A percentile compares a stretch with the other conserved stretches of the same genome.
Evolutionary conservation across 2,113 vertebrate genomes (phyloP).

Genomic region (Daphoenositta chrysoptera): DNA sequence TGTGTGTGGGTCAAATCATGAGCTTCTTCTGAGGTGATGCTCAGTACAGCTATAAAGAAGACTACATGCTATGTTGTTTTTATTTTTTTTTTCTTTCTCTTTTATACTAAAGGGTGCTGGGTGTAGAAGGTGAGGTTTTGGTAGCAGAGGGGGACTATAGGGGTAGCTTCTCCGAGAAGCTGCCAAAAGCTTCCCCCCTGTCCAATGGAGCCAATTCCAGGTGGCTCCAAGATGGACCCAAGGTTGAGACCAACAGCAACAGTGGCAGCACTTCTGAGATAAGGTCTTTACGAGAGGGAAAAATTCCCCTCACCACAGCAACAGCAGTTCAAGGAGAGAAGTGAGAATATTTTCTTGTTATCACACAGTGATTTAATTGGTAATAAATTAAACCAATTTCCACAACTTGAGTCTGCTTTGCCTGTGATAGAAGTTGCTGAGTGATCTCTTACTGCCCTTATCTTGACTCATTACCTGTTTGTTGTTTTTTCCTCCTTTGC

Average conservation of each 20-base stretch:
- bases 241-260: not conserved
- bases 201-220: not conserved
- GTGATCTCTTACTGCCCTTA: not conserved
- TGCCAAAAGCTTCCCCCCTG: not conserved
- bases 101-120: not conserved
- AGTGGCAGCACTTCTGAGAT: not conserved
- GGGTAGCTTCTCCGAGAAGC: not conserved
- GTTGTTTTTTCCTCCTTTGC: not conserved
- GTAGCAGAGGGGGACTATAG: too few relatives aligned
- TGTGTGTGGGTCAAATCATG: not conserved
- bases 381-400: not conserved
- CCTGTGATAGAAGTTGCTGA: not conserved
- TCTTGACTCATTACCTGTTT: not conserved
- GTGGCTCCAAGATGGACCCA: not conserved
- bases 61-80: accelerated
- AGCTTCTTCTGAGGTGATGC: not conserved
- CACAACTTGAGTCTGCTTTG: not conserved
- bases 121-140: not conserved
- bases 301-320: not conserved
- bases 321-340: not conserved
- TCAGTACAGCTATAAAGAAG: not conserved
- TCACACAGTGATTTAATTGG: not conserved
- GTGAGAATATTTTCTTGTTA: not conserved
- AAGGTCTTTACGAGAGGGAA: not conserved
- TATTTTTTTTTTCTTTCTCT: not conserved